Evolutionary conservation across 2,888 invertebrate genomes (phyloP).

Genomic region (Meloe dianella): DNA sequence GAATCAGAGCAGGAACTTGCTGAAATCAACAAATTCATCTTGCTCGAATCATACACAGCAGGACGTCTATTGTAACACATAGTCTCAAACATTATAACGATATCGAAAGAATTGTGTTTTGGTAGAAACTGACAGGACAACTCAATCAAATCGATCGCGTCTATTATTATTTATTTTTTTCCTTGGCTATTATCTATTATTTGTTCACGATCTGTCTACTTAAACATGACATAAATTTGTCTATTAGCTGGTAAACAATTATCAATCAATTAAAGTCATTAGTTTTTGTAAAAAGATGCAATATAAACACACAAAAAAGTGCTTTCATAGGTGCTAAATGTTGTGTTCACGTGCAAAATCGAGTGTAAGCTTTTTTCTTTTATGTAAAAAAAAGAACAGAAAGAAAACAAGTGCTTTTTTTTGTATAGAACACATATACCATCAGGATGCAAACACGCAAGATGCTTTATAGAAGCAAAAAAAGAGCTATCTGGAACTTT

Average conservation of each 20-base stretch:
- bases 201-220: not conserved
- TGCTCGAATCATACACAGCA: conserved; percentile 17
- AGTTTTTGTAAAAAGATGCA: not conserved
- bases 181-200: not conserved
- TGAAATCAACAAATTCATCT: conserved; percentile 15
- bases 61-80: conserved; percentile 25
- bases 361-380: conserved; percentile 15
- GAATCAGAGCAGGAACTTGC: conserved; percentile 4
- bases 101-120: conserved; percentile 16
- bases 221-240: conserved; percentile 32
- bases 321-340: conserved; percentile 22
- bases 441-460: conserved; percentile 43
- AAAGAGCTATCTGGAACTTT: conserved; percentile 14
- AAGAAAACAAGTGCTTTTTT: conserved; percentile 23
- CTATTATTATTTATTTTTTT: conserved; percentile 13
- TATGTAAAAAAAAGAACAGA: not conserved
- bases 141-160: conserved; percentile 31
- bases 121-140: conserved; percentile 3
- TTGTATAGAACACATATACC: conserved; percentile 26
- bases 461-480: conserved; percentile 17
- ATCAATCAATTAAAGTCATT: conserved; percentile 21
- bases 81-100: conserved; percentile 28
- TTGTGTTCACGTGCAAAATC: conserved; percentile 29
- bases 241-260: conserved; percentile 24
- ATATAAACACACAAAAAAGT: conserved; percentile 16